A percentile compares a stretch with the other conserved stretches of the same genome.
These are phyloP conservation scores for Drosophila kambysellisi DNA, from an alignment of 2,888 invertebrate genomes.

Conservation along the genomic window DNA sequence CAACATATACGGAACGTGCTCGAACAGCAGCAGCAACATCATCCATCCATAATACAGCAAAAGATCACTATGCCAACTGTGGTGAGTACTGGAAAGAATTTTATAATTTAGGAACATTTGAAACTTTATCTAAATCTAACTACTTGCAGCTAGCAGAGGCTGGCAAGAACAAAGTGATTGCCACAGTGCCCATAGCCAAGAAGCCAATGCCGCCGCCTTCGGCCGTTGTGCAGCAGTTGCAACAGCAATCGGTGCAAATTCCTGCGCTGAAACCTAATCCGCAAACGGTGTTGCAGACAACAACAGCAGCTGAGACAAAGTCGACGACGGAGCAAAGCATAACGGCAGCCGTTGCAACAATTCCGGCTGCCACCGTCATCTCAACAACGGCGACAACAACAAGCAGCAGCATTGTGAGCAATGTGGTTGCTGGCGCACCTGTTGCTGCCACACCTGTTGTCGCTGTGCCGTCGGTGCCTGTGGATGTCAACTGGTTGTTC, in stretches of 20 bases:
- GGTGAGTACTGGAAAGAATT: slow-evolving; percentile 26
- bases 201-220: slow-evolving; percentile 36
- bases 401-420: slow-evolving; percentile 15
- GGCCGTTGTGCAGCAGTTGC: slow-evolving; percentile 37
- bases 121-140: neutral
- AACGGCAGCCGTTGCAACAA: slow-evolving; percentile 13
- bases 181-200: slow-evolving; percentile 50
- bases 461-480: slow-evolving; percentile 54
- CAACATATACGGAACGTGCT: slow-evolving; percentile 79
- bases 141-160: slow-evolving; percentile 44
- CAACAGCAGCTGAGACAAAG: slow-evolving; percentile 22
- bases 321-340: slow-evolving; percentile 10
- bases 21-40: slow-evolving; percentile 65
- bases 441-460: slow-evolving; percentile 13
- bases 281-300: slow-evolving; percentile 28
- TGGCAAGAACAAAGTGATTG: slow-evolving; percentile 35
- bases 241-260: slow-evolving; percentile 36
- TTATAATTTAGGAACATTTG: neutral
- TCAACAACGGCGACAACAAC: slow-evolving; percentile 22
- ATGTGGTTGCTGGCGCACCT: neutral
- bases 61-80: slow-evolving; percentile 71
- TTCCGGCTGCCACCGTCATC: slow-evolving; percentile 27
- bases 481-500: slow-evolving; percentile 86
- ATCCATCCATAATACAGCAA: slow-evolving; percentile 81
- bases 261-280: slow-evolving; percentile 42